Percentiles rank a stretch among this genome's conserved stretches.
phyloP scores from a whole-genome alignment of 1,140 invertebrate genomes.

The Liolophura sinensis region DNA sequence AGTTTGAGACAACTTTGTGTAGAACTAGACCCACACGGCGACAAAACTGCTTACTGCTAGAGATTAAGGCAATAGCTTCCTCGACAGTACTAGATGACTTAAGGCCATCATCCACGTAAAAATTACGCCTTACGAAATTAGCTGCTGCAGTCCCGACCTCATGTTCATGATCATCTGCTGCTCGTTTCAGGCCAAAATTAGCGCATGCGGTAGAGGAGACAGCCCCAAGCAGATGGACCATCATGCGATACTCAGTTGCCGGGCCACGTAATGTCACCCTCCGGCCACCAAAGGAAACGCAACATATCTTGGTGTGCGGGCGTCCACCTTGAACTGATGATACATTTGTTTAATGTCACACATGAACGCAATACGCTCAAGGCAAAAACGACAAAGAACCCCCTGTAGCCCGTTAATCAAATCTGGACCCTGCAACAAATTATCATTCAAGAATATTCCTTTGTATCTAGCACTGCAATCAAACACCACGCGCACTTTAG shows the following conservation, averaged over 20 bases:
- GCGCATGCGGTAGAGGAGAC: conserved; percentile 9
- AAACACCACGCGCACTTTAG: conserved; percentile 27
- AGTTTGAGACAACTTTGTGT: conserved; percentile 9
- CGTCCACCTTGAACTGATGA: no score
- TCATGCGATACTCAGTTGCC: conserved; percentile 13
- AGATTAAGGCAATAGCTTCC: no score
- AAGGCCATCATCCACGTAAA: conserved; percentile 28
- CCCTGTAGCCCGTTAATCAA: conserved; percentile 25
- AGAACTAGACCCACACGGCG: conserved; percentile 9
- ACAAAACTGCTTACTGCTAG: background rate
- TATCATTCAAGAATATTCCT: conserved; percentile 25
- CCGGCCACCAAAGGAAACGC: no score
- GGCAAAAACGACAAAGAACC: conserved; percentile 19
- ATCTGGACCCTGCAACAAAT: no score
- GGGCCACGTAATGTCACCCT: background rate
- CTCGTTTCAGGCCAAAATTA: conserved; percentile 12
- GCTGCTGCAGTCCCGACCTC: no score
- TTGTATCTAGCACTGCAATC: conserved; percentile 20
- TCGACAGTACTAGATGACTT: background rate
- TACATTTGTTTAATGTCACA: no score
- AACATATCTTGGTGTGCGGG: no score
- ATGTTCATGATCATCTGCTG: conserved; percentile 1
- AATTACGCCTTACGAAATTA: conserved; percentile 8
- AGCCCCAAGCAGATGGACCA: conserved; percentile 14
- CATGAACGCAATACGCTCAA: conserved; percentile 21